These are phyloP conservation scores for Chionomys nivalis DNA, from an alignment of 2,113 vertebrate genomes.

Conservation along the genomic window DNA sequence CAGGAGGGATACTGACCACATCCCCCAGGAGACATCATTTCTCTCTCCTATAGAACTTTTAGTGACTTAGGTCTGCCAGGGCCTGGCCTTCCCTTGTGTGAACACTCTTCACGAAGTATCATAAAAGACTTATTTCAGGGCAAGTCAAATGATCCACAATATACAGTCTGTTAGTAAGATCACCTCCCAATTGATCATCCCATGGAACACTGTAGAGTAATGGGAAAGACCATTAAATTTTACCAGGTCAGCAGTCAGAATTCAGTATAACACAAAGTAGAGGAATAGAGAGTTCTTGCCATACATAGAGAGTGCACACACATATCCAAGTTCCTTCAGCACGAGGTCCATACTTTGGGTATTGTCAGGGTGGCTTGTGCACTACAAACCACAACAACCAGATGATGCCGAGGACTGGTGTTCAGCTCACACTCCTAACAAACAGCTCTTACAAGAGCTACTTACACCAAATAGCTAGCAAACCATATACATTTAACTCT, in stretches of 20 bases:
- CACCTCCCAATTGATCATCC: not conserved
- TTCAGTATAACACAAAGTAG: not conserved
- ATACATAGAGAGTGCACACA: accelerated
- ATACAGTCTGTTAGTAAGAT: not conserved
- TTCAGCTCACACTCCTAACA: not conserved
- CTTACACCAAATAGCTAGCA: conserved; percentile 32
- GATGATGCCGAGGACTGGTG: accelerated
- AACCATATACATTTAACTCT: conserved; percentile 57
- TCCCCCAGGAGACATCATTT: not conserved
- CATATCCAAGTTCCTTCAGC: accelerated
- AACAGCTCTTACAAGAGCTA: conserved; percentile 2
- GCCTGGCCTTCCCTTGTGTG: accelerated
- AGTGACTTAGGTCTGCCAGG: no score
- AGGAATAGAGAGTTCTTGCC: no score
- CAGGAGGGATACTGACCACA: no score
- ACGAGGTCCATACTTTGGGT: not conserved
- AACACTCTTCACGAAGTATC: no score
- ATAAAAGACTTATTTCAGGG: not conserved
- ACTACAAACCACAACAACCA: not conserved
- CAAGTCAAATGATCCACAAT: accelerated
- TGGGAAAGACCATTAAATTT: not conserved
- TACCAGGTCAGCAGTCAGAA: not conserved
- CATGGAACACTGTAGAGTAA: no score
- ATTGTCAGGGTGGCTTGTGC: not conserved
- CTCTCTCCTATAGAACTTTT: no score